Base-by-base conservation (phyloP, 1,140 invertebrate species). In the Drosophila baimaii region DNA sequence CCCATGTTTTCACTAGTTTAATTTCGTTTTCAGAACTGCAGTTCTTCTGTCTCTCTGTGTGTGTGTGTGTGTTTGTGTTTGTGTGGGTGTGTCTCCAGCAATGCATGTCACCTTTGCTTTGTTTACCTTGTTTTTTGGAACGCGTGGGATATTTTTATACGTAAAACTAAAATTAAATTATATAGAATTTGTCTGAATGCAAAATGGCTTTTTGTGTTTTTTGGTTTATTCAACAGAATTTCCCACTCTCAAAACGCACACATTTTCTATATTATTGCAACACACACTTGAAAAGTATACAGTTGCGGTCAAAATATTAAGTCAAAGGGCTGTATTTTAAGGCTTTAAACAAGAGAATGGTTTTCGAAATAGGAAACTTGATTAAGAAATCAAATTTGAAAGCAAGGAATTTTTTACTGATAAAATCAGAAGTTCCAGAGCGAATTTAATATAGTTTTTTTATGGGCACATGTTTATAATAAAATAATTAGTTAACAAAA, bases 21-120 rank as follows among this genome's bases (percentile, higher is more conserved):
- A 65, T 64, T 72, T 65, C 54, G 41, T 49, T 63, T 70, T 43
- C 47, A 70, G 27, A 57, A 71, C 10, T 71, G 68, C 68, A 71
- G 62, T 56, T 64, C 10, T 72, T 51, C 12, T 39, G 1, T 31
- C 12, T 15, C 8, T 29, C 3, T 23, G 51, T 54, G 33, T 44
- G 6, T 23, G 51, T 54, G 33, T 44, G 43, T 61, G 25, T 35
- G 15, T 39, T 41, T 56, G 35, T 15, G 35, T 35, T 3, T n/a
- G 31, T 59, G 74, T 77, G 73, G 73, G 74, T 62, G 63, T 77
- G 64, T 77, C 73, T 46, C 62, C 65, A 69, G 62, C 47, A 68
- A 52, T 69, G 65, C 65, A 69, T 69, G 65, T 43, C 74, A 57
- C 66, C 68, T 68, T 57, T 51, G 47, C 31, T 57, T 43, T 76